Evolutionary conservation across 2,113 vertebrate genomes (phyloP), one percentile per base, ranked within the genome.

Genomic region (Dasyornis broadbenti): DNA sequence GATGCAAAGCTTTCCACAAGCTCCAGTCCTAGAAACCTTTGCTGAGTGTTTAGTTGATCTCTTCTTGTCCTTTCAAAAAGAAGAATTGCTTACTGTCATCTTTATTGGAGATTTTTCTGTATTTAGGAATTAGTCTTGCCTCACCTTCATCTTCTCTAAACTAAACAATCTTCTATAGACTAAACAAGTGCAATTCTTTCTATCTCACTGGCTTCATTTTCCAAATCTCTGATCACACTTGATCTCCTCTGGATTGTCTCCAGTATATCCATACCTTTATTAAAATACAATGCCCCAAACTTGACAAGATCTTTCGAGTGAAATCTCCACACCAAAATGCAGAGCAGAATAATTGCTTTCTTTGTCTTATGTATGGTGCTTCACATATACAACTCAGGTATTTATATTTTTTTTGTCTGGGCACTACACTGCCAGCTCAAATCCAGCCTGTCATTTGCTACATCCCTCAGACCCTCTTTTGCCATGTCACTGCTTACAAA

Each of bases 131-230:
- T 56, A 61, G 13, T 61, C 54, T 82, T 86, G 50, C 50, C 71
- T 93, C 6, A 42, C 37, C 66, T 93, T 92, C 63, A 61, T 88
- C 82, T 90, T 77, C 59, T 86, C 50, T 44, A 61, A 81, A 44
- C 22, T 93, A 76, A 90, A 35, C 53, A 84, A 26, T 77, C 33
- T 93, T 80, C 50, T 88, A 27, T 35, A 90, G 82, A 93, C 79
- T 94, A 95, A 95, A 94, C 88, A 95, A 90, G 35, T 42, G 33
- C 59, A 86, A 59, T 90, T 82, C 53, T 88, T 85, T 85, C 63
- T 77, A 31, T 82, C 76, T 92, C 59, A 59, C 50, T 47, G 79
- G 35, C 21, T 93, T 23, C 54, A 45, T 83, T 92, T 93, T 73
- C 50, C 42, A 81, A 79, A 73, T 77, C 68, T 92, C 50, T 63